These are phyloP conservation scores for Drosophila anomelani DNA, from an alignment of 2,888 invertebrate genomes.

Conservation along the genomic window DNA sequence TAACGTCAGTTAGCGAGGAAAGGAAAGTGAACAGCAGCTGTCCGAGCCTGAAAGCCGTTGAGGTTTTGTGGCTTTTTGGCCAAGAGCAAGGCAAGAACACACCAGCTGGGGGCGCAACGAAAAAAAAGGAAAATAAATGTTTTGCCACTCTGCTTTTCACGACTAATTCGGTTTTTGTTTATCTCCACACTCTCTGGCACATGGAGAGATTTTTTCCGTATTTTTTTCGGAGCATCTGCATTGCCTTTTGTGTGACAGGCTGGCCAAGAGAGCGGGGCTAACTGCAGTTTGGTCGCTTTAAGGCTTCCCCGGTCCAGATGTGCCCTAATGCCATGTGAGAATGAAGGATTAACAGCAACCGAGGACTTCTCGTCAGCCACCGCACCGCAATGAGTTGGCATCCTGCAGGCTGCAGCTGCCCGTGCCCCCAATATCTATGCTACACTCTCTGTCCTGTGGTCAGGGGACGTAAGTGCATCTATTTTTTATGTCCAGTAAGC, in stretches of 20 bases:
- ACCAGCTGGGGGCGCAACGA: background rate
- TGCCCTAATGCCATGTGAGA: slow-evolving; percentile 48
- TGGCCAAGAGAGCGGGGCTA: slow-evolving; percentile 43
- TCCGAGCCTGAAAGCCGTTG: slow-evolving; percentile 60
- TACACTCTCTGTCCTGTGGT: slow-evolving; percentile 20
- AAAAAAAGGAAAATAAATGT: slow-evolving; percentile 52
- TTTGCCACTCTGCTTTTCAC: slow-evolving; percentile 74
- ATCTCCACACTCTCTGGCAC: slow-evolving; percentile 44
- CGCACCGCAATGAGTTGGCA: slow-evolving; percentile 40
- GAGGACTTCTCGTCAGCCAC: slow-evolving; percentile 46
- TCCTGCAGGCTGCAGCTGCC: slow-evolving; percentile 40
- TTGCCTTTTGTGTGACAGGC: slow-evolving; percentile 55
- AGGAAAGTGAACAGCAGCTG: slow-evolving; percentile 61
- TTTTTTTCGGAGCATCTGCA: slow-evolving; percentile 39
- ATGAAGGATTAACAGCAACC: slow-evolving; percentile 67
- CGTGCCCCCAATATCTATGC: background rate
- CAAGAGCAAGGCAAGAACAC: slow-evolving; percentile 26
- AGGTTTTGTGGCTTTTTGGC: slow-evolving; percentile 64
- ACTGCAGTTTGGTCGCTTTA: slow-evolving; percentile 70
- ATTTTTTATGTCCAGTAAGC: slow-evolving; percentile 31
- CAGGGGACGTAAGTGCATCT: slow-evolving; percentile 34
- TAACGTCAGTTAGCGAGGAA: slow-evolving; percentile 20
- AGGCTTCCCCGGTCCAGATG: slow-evolving; percentile 62
- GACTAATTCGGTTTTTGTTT: slow-evolving; percentile 78
- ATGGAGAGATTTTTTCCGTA: slow-evolving; percentile 49